These are phyloP conservation scores for Alethe castanea DNA, from an alignment of 2,113 vertebrate genomes.

Conservation along the genomic window DNA sequence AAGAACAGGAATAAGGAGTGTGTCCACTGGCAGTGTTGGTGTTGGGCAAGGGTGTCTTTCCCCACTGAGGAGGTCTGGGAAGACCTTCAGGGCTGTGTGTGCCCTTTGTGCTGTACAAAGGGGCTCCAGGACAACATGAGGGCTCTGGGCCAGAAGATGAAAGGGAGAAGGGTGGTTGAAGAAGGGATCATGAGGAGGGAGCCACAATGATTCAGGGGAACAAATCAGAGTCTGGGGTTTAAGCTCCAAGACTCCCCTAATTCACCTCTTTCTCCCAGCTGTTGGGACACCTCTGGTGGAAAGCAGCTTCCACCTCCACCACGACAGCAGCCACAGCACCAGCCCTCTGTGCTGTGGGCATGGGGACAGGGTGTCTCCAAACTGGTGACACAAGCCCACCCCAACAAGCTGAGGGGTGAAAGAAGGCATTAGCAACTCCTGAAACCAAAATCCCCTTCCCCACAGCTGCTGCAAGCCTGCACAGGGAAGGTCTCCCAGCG, in stretches of 20 bases:
- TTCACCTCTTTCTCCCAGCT: background rate
- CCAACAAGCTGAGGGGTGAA: rapidly evolving
- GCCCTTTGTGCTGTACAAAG: background rate
- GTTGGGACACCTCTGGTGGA: background rate
- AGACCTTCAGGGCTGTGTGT: background rate
- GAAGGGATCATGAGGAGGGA: rapidly evolving
- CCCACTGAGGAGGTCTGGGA: background rate
- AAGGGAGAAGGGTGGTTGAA: background rate
- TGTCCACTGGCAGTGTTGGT: rapidly evolving
- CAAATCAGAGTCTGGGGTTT: background rate
- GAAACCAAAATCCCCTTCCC: background rate
- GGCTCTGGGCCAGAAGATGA: background rate
- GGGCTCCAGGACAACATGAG: background rate
- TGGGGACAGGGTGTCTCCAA: background rate
- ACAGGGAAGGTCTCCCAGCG: background rate
- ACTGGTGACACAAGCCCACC: rapidly evolving
- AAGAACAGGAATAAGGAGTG: background rate
- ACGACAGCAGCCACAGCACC: rapidly evolving
- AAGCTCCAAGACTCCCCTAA: background rate
- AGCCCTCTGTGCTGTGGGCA: background rate
- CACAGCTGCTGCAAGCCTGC: rapidly evolving
- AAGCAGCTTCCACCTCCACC: background rate
- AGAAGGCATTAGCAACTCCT: background rate
- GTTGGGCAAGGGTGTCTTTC: too few species aligned
- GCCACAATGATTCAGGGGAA: rapidly evolving